Evolutionary conservation across 2,888 invertebrate species (phyloP).

Genomic region (Metopia argyrocephala): DNA sequence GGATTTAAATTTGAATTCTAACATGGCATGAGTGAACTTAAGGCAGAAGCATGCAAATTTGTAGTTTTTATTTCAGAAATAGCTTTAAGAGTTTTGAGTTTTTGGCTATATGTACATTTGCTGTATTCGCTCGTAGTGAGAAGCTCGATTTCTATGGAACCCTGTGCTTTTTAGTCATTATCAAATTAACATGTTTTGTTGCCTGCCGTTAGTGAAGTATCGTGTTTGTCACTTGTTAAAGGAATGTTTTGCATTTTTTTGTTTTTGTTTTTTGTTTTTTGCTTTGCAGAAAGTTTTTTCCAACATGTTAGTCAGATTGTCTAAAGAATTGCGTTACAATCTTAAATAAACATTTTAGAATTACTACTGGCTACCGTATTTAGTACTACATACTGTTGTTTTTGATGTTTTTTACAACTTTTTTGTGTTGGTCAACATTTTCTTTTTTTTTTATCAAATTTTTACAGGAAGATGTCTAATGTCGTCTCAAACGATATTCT

Average conservation of each 20-base stretch:
- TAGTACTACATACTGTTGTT: not conserved
- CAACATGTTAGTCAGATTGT: not conserved
- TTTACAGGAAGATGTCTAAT: constrained; percentile 51
- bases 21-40: too few relatives aligned
- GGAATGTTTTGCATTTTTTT: constrained; percentile 43
- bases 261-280: not conserved
- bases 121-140: not conserved
- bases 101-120: not conserved
- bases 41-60: too few relatives aligned
- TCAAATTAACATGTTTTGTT: constrained; percentile 63
- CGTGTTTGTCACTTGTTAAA: constrained; percentile 61
- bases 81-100: too few relatives aligned
- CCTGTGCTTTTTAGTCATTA: not conserved
- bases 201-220: constrained; percentile 52
- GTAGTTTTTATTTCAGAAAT: too few relatives aligned
- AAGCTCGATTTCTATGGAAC: not conserved
- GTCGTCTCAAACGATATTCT: not conserved
- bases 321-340: constrained; percentile 52
- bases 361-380: constrained; percentile 54
- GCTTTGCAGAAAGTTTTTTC: too few relatives aligned
- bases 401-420: not conserved
- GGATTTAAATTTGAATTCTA: too few relatives aligned
- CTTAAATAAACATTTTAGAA: constrained; percentile 52
- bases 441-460: too few relatives aligned
- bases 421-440: constrained; percentile 21